A percentile compares a stretch with the other conserved stretches of the same genome.
phyloP scores from a whole-genome alignment of 1,140 invertebrate genomes.

The Penaeus japonicus region DNA sequence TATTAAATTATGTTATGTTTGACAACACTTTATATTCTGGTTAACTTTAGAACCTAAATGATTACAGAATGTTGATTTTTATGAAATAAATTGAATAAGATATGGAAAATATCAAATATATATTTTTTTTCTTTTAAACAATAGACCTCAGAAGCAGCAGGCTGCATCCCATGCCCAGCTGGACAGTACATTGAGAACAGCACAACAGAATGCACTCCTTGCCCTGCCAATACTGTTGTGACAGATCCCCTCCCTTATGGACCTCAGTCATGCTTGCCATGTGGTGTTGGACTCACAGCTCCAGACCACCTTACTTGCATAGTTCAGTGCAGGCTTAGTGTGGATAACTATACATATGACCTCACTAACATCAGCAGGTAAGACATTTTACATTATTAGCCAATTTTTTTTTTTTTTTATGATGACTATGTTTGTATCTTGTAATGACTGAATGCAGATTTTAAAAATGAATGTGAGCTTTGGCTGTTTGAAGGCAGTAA shows the following conservation, averaged over 20 bases:
- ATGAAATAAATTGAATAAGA: no score
- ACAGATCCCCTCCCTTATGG: conserved; percentile 66
- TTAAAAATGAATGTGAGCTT: no score
- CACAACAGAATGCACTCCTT: conserved; percentile 63
- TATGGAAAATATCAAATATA: neutral
- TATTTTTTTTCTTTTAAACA: neutral
- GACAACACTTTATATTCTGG: no score
- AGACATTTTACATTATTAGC: neutral
- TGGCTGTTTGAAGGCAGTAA: no score
- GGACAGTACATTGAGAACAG: conserved; percentile 66
- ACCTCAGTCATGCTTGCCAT: conserved; percentile 66
- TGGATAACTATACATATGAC: conserved; percentile 65
- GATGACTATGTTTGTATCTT: neutral
- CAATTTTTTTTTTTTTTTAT: neutral
- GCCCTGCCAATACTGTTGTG: conserved; percentile 68
- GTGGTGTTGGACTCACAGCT: conserved; percentile 66
- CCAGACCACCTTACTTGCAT: conserved; percentile 64
- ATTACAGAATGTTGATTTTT: no score
- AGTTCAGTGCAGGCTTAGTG: conserved; percentile 63
- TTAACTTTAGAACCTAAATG: no score
- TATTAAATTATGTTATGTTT: no score
- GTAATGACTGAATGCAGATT: no score
- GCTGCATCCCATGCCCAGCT: conserved; percentile 69
- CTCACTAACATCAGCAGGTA: conserved; percentile 66
- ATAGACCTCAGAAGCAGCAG: conserved; percentile 58